phyloP scores from a whole-genome alignment of 2,113 vertebrate genomes.

The Corapipo altera region DNA sequence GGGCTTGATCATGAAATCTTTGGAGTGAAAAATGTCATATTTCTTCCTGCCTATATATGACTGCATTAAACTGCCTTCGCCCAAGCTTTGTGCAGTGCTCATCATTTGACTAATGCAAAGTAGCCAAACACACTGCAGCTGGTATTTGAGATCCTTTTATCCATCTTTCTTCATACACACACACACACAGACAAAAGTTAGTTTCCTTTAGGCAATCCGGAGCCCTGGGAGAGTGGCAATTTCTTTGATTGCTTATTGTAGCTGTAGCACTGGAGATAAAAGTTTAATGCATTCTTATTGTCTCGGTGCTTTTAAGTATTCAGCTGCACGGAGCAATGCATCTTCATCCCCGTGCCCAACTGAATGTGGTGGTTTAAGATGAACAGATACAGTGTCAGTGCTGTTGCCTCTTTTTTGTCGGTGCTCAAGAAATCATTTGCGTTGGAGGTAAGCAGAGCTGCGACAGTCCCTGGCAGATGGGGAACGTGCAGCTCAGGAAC shows the following conservation, averaged over 20 bases:
- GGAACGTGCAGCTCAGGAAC: not conserved
- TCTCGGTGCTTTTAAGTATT: constrained; percentile 46
- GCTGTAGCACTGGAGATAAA: constrained; percentile 49
- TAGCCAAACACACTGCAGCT: constrained; percentile 39
- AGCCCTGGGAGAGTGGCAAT: constrained; percentile 30
- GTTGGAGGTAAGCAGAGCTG: not conserved
- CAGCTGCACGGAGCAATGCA: not conserved
- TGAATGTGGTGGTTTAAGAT: not conserved
- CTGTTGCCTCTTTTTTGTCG: not conserved
- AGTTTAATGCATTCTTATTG: constrained; percentile 39
- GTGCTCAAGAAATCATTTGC: not conserved
- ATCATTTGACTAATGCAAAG: not conserved
- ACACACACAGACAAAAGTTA: not conserved
- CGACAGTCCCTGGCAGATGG: constrained; percentile 12
- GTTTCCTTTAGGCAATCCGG: constrained; percentile 43
- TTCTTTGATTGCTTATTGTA: constrained; percentile 51
- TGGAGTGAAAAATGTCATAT: not conserved
- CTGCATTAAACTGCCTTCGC: not conserved
- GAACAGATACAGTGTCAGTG: not conserved
- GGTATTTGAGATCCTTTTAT: constrained; percentile 44
- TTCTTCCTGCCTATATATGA: not conserved
- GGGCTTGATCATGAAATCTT: not conserved
- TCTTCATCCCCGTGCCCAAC: not conserved
- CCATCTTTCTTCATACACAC: not conserved
- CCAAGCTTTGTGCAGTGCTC: not conserved